Conservation (phyloP, 2,888 invertebrate genomes). For the Periphyllus acericola region DNA sequence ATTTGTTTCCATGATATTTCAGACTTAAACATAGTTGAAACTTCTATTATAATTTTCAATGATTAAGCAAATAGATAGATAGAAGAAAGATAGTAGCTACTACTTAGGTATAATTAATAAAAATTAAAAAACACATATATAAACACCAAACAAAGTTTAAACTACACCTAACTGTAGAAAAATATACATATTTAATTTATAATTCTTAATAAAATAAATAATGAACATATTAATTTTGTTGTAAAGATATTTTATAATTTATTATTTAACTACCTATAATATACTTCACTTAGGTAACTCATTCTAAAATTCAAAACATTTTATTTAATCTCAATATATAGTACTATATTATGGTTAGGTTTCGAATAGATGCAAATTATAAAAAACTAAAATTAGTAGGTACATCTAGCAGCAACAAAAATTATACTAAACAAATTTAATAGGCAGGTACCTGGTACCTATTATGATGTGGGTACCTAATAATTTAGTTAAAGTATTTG, state of each 20-base stretch:
- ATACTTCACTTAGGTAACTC: constrained; percentile 9
- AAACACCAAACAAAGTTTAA: constrained; percentile 2
- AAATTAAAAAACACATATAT: constrained; percentile 12
- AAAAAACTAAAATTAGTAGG: constrained; percentile 25
- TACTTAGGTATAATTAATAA: constrained; percentile 17
- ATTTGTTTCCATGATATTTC: no score
- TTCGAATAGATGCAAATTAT: background rate
- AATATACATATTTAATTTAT: constrained; percentile 13
- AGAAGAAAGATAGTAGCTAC: constrained; percentile 1
- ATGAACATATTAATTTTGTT: no score
- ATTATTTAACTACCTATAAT: constrained; percentile 15
- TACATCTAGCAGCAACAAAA: background rate
- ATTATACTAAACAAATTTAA: no score
- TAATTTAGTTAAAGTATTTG: background rate
- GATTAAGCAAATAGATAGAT: no score
- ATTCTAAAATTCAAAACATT: constrained; percentile 11
- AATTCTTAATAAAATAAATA: no score
- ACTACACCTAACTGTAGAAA: background rate
- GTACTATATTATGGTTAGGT: background rate
- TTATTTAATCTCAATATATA: constrained; percentile 31
- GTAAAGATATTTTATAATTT: no score
- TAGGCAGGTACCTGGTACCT: no score
- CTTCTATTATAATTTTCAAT: no score
- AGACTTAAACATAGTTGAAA: no score
- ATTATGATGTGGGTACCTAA: no score